Evolutionary conservation across 1,140 invertebrate species (phyloP).

Genomic region (Drosophila aff.): DNA sequence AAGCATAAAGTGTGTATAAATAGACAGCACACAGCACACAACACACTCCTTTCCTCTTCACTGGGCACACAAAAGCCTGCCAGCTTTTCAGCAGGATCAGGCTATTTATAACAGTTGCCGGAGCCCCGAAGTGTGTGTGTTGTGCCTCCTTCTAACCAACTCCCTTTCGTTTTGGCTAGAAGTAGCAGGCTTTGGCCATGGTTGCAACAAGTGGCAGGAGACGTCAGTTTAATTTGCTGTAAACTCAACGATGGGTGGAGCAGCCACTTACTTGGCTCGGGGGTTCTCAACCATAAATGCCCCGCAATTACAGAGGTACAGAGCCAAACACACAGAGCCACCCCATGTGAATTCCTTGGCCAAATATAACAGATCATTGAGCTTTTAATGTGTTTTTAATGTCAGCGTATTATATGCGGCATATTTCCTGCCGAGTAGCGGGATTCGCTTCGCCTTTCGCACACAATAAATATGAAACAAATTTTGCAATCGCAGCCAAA

Average conservation of each 20-base stretch:
- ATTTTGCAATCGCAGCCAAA: conserved; percentile 57
- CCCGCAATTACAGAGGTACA: conserved; percentile 24
- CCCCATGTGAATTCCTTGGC: conserved; percentile 29
- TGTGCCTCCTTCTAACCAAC: background rate
- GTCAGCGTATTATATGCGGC: conserved; percentile 60
- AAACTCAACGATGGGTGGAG: conserved; percentile 50
- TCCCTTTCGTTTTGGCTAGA: conserved; percentile 8
- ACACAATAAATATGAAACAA: conserved; percentile 56
- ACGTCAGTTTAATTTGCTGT: conserved; percentile 67
- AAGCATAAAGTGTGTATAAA: conserved; percentile 17
- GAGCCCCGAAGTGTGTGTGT: conserved; percentile 17
- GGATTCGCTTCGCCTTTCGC: conserved; percentile 11
- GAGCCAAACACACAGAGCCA: background rate
- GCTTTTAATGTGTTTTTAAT: conserved; percentile 81
- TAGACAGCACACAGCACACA: conserved; percentile 16
- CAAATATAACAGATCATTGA: conserved; percentile 77
- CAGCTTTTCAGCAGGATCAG: conserved; percentile 59
- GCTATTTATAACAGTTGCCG: conserved; percentile 62
- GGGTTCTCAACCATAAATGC: conserved; percentile 14
- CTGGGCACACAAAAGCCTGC: conserved; percentile 53
- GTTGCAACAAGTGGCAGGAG: conserved; percentile 69
- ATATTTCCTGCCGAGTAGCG: conserved; percentile 57
- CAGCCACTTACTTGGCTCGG: conserved; percentile 8
- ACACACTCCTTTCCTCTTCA: conserved; percentile 66
- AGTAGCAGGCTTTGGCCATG: conserved; percentile 3